These are phyloP conservation scores for Chionomys nivalis DNA, from an alignment of 2,113 vertebrate species.

Conservation along the genomic window DNA sequence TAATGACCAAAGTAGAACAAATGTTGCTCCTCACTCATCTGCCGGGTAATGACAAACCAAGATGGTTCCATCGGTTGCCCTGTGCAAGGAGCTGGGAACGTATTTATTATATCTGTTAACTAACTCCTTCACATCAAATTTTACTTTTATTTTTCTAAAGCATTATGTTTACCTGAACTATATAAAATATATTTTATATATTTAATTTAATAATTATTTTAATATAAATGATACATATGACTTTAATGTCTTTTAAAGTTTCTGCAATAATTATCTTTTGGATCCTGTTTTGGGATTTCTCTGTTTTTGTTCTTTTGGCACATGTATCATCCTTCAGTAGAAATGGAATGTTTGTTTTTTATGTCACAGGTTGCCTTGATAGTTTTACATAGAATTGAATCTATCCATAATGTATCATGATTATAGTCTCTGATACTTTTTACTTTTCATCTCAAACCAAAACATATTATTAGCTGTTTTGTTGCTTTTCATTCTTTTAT, in stretches of 20 bases:
- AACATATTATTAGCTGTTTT: background rate
- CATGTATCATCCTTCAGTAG: background rate
- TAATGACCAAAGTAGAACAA: background rate
- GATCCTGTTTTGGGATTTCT: background rate
- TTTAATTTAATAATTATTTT: background rate
- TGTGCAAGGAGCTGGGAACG: background rate
- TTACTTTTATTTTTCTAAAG: background rate
- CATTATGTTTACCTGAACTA: background rate
- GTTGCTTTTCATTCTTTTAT: background rate
- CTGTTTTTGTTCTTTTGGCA: background rate
- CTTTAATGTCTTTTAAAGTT: background rate
- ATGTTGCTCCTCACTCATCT: background rate
- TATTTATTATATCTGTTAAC: background rate
- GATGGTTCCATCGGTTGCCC: too few species aligned
- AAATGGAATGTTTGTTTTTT: conserved; percentile 8
- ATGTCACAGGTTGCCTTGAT: background rate
- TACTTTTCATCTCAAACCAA: background rate
- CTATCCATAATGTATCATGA: background rate
- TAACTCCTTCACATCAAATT: background rate
- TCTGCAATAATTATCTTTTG: background rate
- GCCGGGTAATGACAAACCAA: background rate
- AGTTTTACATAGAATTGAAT: background rate
- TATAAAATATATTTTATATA: background rate
- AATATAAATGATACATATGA: background rate
- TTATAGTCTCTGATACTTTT: background rate